These are phyloP conservation scores for Pyrocephalus nanus DNA, from an alignment of 2,797 vertebrate genomes.

Conservation along the genomic window DNA sequence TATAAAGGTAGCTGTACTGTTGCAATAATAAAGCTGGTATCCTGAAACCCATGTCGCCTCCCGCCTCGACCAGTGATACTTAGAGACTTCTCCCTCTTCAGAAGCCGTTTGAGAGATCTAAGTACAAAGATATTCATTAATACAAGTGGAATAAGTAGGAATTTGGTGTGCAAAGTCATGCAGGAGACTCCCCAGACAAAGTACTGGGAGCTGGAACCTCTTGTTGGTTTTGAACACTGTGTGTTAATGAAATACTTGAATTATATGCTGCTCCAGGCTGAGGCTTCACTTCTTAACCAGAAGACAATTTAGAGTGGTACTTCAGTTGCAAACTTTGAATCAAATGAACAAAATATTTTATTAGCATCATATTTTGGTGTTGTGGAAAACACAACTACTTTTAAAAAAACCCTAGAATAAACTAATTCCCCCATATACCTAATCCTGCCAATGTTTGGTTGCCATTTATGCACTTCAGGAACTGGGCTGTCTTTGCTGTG, in stretches of 20 bases:
- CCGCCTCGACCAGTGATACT: no score
- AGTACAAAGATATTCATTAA: background rate
- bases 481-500: background rate
- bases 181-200: background rate
- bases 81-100: background rate
- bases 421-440: background rate
- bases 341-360: background rate
- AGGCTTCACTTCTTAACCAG: background rate
- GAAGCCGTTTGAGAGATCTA: background rate
- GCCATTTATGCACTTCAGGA: background rate
- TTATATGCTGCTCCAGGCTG: background rate
- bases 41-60: no score
- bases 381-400: background rate
- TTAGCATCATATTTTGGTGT: background rate
- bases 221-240: background rate
- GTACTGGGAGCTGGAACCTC: background rate
- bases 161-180: background rate
- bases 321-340: background rate
- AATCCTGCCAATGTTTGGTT: background rate
- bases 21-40: no score
- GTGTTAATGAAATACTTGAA: background rate
- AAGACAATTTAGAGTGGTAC: background rate
- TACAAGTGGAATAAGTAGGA: background rate
- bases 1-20: no score
- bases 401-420: rapidly evolving